Evolutionary conservation across 2,888 invertebrate species (phyloP).

Genomic region (Catocala nupta): DNA sequence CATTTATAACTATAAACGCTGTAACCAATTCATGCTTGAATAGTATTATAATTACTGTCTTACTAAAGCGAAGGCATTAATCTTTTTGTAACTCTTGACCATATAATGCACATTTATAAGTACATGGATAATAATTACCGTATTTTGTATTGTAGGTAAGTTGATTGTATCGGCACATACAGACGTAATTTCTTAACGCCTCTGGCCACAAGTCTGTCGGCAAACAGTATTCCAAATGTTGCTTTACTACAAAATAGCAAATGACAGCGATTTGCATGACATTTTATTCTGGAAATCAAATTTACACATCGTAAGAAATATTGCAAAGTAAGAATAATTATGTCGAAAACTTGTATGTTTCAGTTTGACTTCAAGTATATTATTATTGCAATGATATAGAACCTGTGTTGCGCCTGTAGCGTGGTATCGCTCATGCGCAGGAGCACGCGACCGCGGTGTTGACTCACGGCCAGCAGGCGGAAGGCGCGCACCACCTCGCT

Average conservation of each 20-base stretch:
- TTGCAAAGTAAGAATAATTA: too few relatives aligned
- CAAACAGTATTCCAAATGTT: constrained; percentile 54
- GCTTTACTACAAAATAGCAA: constrained; percentile 33
- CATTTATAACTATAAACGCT: too few relatives aligned
- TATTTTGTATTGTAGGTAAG: constrained; percentile 35
- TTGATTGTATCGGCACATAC: constrained; percentile 26
- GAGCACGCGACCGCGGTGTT: constrained; percentile 67
- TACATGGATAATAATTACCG: constrained; percentile 20
- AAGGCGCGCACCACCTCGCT: constrained; percentile 62
- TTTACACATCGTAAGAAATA: not conserved
- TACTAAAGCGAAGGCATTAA: too few relatives aligned
- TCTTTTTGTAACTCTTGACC: too few relatives aligned
- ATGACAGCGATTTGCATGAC: constrained; percentile 19
- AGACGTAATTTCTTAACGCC: constrained; percentile 61
- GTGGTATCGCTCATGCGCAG: constrained; percentile 48
- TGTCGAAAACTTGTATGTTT: too few relatives aligned
- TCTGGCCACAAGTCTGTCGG: constrained; percentile 54
- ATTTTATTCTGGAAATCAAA: constrained; percentile 26
- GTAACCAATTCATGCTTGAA: too few relatives aligned
- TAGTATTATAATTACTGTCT: too few relatives aligned
- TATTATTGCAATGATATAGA: too few relatives aligned
- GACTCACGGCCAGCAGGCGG: constrained; percentile 60
- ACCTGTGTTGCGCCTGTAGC: constrained; percentile 45
- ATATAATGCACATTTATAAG: too few relatives aligned
- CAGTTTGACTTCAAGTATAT: too few relatives aligned